A percentile compares a stretch with the other conserved stretches of the same genome.
These are phyloP conservation scores for Stenichneumon culpator DNA, from an alignment of 2,888 invertebrate species.

Conservation along the genomic window DNA sequence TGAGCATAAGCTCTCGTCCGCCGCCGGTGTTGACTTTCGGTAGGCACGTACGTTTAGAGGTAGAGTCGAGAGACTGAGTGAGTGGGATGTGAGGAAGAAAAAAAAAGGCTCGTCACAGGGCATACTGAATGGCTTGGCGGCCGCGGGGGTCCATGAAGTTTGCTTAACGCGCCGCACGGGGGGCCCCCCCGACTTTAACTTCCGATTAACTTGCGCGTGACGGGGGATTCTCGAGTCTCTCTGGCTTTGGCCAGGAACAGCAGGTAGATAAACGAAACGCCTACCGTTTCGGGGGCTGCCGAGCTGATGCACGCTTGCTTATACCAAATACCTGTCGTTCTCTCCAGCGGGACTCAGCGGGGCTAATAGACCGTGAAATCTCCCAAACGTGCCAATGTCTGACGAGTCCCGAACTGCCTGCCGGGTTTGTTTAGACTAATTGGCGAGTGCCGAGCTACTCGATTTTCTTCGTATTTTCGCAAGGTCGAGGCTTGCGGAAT, in stretches of 20 bases:
- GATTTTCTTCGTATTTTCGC: background rate
- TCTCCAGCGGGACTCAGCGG: background rate
- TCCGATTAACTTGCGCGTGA: constrained; percentile 80
- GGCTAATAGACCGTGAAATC: constrained; percentile 72
- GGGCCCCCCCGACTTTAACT: constrained; percentile 77
- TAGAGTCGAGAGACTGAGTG: constrained; percentile 35
- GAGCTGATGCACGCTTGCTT: constrained; percentile 54
- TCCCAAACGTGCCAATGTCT: constrained; percentile 61
- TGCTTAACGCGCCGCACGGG: constrained; percentile 62
- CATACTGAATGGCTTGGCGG: constrained; percentile 44
- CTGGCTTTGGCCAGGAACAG: constrained; percentile 56
- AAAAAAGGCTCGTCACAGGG: constrained; percentile 40
- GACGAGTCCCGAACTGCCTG: constrained; percentile 15
- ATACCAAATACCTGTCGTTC: constrained; percentile 57
- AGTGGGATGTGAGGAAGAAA: constrained; percentile 21
- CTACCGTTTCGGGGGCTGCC: constrained; percentile 68
- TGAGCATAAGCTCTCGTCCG: constrained; percentile 59
- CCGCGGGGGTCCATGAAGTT: constrained; percentile 59
- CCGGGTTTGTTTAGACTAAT: constrained; percentile 69
- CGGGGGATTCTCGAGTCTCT: constrained; percentile 63
- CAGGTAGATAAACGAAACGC: constrained; percentile 80
- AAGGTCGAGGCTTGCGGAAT: background rate
- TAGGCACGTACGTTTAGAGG: constrained; percentile 50
- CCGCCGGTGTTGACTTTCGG: constrained; percentile 65
- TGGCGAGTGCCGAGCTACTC: constrained; percentile 38